Conservation (phyloP, 2,888 invertebrate genomes). For the Orgyia antiqua region DNA sequence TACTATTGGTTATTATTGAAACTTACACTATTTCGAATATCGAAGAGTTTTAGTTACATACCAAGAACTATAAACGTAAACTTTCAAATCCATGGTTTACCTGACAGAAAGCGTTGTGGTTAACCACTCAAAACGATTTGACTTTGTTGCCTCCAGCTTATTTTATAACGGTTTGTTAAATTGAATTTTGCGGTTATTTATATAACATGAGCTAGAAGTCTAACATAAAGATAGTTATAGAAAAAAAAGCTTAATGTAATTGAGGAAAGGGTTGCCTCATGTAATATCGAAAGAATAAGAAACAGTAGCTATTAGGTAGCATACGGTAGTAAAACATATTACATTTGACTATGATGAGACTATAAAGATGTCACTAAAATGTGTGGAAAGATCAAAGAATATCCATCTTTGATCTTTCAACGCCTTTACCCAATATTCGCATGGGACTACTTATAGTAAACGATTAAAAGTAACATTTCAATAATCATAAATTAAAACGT, state of each 20-base stretch:
- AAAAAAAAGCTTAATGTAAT: no score
- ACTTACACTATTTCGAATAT: conserved; percentile 51
- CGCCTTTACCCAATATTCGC: no score
- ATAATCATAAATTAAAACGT: conserved; percentile 61
- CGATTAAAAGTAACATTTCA: conserved; percentile 44
- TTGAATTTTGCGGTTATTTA: conserved; percentile 78
- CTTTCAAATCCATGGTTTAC: conserved; percentile 66
- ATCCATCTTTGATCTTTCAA: conserved; percentile 21
- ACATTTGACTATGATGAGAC: no score
- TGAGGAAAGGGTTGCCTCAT: no score
- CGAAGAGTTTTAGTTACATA: conserved; percentile 48
- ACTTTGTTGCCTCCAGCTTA: conserved; percentile 71
- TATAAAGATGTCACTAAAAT: no score
- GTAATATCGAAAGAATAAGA: no score
- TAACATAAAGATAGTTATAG: conserved; percentile 33
- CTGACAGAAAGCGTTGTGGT: conserved; percentile 67
- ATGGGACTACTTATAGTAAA: conserved; percentile 35
- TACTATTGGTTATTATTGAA: no score
- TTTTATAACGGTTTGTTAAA: conserved; percentile 75
- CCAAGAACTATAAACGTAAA: conserved; percentile 53
- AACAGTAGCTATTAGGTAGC: no score
- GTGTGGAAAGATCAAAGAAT: no score
- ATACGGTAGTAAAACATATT: no score
- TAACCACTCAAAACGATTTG: conserved; percentile 74
- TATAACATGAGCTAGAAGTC: conserved; percentile 58